phyloP scores from a whole-genome alignment of 1,140 invertebrate species.

The Euschistus heros region DNA sequence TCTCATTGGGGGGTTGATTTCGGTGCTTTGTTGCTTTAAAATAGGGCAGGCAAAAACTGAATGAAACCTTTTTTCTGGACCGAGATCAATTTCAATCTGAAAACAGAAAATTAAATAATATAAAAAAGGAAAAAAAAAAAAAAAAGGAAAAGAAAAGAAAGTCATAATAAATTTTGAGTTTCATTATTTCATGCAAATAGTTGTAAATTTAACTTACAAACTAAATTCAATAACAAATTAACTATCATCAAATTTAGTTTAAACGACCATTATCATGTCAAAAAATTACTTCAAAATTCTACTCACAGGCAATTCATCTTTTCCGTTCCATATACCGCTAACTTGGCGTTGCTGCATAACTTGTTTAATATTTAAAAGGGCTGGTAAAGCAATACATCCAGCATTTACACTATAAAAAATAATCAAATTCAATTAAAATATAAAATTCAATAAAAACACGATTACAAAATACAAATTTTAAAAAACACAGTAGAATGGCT shows the following conservation, averaged over 20 bases:
- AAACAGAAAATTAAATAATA: constrained; percentile 31
- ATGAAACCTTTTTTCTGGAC: constrained; percentile 80
- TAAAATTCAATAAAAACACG: too few relatives aligned
- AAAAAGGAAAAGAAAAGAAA: too few relatives aligned
- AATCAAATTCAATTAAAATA: too few relatives aligned
- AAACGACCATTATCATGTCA: too few relatives aligned
- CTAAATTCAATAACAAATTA: too few relatives aligned
- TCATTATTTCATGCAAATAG: too few relatives aligned
- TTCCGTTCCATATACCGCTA: constrained; percentile 84
- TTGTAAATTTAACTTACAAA: too few relatives aligned
- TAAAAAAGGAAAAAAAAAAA: constrained; percentile 10
- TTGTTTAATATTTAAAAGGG: constrained; percentile 87
- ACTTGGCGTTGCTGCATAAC: constrained; percentile 93
- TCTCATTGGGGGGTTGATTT: constrained; percentile 93
- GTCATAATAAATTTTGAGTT: too few relatives aligned
- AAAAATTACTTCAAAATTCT: too few relatives aligned
- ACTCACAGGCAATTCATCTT: constrained; percentile 89
- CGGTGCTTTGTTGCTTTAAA: constrained; percentile 88
- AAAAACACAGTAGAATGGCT: too few relatives aligned
- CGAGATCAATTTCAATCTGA: constrained; percentile 85
- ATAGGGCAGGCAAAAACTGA: constrained; percentile 98
- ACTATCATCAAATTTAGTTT: too few relatives aligned
- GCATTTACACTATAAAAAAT: constrained; percentile 64
- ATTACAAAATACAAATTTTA: too few relatives aligned
- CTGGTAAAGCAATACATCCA: constrained; percentile 84